Base-by-base conservation (phyloP, 1,140 invertebrate genomes). In the Phortica variegata region DNA sequence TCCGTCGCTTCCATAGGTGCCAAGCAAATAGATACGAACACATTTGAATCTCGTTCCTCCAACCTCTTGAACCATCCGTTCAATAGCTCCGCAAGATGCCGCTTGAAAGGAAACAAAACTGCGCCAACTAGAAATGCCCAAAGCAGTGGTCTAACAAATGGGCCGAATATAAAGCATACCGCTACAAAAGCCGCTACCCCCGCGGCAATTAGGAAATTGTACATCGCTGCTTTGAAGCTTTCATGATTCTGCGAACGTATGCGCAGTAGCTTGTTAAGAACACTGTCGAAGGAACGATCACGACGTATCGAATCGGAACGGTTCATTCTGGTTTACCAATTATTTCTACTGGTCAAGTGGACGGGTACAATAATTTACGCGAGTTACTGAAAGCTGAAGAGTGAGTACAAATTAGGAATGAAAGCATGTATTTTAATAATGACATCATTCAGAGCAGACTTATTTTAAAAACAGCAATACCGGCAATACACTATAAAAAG, bases 121-220 rank as follows among this genome's bases (percentile, higher is more conserved):
- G 89, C 89, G 15, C 92, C 91, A 39, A 93, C 92, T 12, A 98
- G 76, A 37, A 97, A 77, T 3, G 95, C 94, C 95, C 95, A 98
- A 48, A 97, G 82, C 23, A 98, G 71, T 1, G 95, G 91, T 61
- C 91, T 88, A 13, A 97, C 83, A 77, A 97, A 98, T 1, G 93
- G 91, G 66, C 91, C 87, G 4, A 97, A 76, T 20, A 83, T 81
- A 15, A 83, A 69, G 48, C 71, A 76, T 38, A 93, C 87, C 51
- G 88, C 84, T 69, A 91, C 95, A 12, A 95, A 81, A 3, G 90
- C 89, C 61, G 85, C 88, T 18, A 85, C 80, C 9, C 87, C 88
- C 2, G 82, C 82, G 32, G 90, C 72, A 9, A 90, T 89, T 20
- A 91, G 79, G 2, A 89, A 88, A 80, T 93, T 93, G 70, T 93